Evolutionary conservation across 1,140 invertebrate species (phyloP).

Genomic region (Formica exsecta): DNA sequence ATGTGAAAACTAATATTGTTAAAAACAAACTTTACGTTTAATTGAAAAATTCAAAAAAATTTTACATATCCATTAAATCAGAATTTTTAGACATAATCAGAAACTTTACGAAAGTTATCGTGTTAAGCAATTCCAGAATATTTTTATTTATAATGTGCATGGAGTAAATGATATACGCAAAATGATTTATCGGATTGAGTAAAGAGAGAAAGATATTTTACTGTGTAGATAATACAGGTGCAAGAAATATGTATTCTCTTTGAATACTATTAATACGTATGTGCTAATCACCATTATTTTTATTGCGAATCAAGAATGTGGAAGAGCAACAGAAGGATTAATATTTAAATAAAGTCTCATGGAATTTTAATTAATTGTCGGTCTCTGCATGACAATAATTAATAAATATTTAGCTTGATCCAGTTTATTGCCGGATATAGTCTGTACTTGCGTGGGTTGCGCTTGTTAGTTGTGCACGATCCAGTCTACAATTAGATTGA

Average conservation of each 20-base stretch:
- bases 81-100: background rate
- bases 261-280: background rate
- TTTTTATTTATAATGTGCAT: background rate
- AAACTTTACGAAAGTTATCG: background rate
- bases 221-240: background rate
- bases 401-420: background rate
- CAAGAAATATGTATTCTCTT: background rate
- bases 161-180: background rate
- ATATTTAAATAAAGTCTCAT: background rate
- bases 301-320: background rate
- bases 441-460: background rate
- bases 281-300: background rate
- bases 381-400: background rate
- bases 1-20: background rate
- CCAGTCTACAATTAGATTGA: background rate
- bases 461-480: background rate
- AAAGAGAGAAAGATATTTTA: background rate
- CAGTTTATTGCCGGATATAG: background rate
- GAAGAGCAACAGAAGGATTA: background rate
- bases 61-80: background rate
- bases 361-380: background rate
- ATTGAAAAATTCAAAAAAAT: background rate
- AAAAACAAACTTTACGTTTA: slow-evolving; percentile 14
- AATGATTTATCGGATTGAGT: background rate
- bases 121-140: background rate